Percentiles rank a stretch among this genome's conserved stretches.
phyloP scores from a whole-genome alignment of 2,113 vertebrate genomes.

The Lycocorax pyrrhopterus region DNA sequence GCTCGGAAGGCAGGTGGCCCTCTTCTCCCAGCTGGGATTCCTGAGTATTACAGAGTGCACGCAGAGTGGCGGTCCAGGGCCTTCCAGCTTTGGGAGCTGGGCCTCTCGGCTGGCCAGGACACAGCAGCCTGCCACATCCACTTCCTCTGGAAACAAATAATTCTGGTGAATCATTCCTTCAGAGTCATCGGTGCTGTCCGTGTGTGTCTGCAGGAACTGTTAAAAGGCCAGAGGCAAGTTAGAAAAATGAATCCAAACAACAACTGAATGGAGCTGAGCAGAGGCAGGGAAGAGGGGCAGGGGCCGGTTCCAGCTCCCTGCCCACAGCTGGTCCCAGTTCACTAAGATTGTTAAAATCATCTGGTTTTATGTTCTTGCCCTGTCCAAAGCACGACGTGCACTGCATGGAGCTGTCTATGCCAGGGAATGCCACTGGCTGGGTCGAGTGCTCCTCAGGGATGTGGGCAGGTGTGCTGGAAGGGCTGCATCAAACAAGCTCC shows the following conservation, averaged over 20 bases:
- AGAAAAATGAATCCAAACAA: background rate
- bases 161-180: background rate
- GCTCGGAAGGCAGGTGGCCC: background rate
- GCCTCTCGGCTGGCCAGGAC: background rate
- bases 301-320: rapidly evolving
- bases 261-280: background rate
- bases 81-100: background rate
- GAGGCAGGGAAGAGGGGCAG: background rate
- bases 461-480: background rate
- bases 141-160: background rate
- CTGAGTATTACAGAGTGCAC: background rate
- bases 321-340: background rate
- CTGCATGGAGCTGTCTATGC: background rate
- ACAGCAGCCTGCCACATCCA: background rate
- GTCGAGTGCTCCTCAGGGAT: background rate
- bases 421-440: background rate
- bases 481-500: background rate
- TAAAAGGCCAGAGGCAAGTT: background rate
- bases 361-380: background rate
- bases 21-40: background rate
- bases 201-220: background rate
- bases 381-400: rapidly evolving
- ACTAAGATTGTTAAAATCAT: background rate
- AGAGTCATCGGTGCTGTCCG: background rate
- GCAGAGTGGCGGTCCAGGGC: background rate